phyloP scores from a whole-genome alignment of 2,797 vertebrate genomes.

The Zenarchopterus dispar region DNA sequence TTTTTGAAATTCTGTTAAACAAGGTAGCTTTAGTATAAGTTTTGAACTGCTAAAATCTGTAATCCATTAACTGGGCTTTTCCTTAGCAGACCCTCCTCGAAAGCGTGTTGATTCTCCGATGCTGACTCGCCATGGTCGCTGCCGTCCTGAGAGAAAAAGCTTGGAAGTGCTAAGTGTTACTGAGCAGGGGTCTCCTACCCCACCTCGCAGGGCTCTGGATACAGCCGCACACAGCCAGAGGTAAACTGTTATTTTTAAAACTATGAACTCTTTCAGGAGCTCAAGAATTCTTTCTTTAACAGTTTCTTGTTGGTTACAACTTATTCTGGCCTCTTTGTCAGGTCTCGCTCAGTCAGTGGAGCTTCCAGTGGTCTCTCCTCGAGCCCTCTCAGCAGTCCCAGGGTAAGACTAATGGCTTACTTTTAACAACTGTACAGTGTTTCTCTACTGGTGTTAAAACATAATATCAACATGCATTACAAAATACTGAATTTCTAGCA shows the following conservation, averaged over 20 bases:
- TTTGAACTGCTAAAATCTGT: not conserved
- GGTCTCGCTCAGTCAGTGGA: constrained; percentile 93
- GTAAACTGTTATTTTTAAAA: constrained; percentile 45
- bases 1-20: not conserved
- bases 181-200: constrained; percentile 91
- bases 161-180: constrained; percentile 94
- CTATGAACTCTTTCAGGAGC: not conserved
- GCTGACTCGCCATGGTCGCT: constrained; percentile 91
- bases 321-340: constrained; percentile 51
- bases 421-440: not conserved
- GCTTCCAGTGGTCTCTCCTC: constrained; percentile 93
- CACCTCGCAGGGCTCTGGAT: constrained; percentile 89
- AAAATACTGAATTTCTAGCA: no score
- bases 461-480: no score
- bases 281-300: not conserved
- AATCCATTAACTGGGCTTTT: not conserved
- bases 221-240: constrained; percentile 84
- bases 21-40: not conserved
- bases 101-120: constrained; percentile 94
- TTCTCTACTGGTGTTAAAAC: no score
- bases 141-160: constrained; percentile 91
- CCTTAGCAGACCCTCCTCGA: constrained; percentile 86
- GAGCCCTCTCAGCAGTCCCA: constrained; percentile 93
- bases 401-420: constrained; percentile 83
- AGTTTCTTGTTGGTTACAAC: not conserved